Evolutionary conservation across 2,797 vertebrate species (phyloP).

Genomic region (Notamacropus eugenii): DNA sequence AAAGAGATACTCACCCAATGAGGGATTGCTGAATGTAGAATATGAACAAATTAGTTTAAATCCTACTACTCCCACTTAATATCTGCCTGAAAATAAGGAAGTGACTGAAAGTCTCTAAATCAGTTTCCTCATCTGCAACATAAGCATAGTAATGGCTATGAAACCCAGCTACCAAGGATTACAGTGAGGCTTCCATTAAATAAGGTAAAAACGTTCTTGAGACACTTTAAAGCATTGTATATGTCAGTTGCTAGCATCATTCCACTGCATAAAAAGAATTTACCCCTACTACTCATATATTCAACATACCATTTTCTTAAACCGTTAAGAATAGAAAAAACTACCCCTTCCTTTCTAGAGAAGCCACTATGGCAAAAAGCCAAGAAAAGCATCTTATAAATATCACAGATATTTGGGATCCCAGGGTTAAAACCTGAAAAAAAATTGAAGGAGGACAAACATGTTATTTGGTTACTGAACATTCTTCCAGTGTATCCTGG

Average conservation of each 20-base stretch:
- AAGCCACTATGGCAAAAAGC: not conserved
- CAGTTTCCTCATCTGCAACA: not conserved
- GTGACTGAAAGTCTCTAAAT: not conserved
- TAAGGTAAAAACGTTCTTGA: not conserved
- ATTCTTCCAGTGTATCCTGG: not conserved
- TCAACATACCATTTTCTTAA: constrained; percentile 53
- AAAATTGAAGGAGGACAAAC: not conserved
- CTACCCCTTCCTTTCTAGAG: constrained; percentile 45
- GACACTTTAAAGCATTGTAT: constrained; percentile 51
- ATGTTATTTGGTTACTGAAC: not conserved
- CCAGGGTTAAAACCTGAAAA: constrained; percentile 1
- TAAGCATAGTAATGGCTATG: not conserved
- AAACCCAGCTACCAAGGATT: not conserved
- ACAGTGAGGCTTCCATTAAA: not conserved
- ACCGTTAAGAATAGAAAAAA: constrained; percentile 46
- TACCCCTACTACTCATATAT: constrained; percentile 64
- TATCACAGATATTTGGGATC: not conserved
- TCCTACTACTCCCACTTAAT: not conserved
- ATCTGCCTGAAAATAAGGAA: not conserved
- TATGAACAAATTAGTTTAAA: not conserved
- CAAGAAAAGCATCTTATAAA: not conserved
- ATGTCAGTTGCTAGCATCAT: constrained; percentile 65
- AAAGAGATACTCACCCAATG: not conserved
- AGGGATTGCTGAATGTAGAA: not conserved
- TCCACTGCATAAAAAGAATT: constrained; percentile 55